These are phyloP conservation scores for Crotalus tigris DNA, from an alignment of 2,113 vertebrate species.

Conservation along the genomic window DNA sequence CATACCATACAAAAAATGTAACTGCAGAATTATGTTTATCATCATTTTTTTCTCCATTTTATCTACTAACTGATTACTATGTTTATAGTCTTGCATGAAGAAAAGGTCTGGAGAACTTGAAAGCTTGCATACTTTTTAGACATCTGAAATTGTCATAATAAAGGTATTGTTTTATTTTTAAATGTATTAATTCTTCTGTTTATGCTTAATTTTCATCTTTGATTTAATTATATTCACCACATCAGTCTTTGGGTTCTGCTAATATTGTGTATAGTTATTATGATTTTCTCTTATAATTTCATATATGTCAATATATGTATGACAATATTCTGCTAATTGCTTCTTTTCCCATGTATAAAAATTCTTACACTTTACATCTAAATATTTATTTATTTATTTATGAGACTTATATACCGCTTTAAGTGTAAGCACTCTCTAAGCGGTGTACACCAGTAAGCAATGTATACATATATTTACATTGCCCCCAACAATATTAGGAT, in stretches of 20 bases:
- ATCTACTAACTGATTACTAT: background rate
- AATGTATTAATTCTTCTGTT: background rate
- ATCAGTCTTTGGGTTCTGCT: background rate
- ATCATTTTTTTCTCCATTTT: background rate
- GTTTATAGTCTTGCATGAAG: background rate
- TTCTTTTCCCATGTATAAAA: background rate
- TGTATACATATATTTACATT: no score
- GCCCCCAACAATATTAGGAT: background rate
- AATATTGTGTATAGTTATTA: background rate
- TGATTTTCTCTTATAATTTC: background rate
- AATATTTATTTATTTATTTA: background rate
- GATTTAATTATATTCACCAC: background rate
- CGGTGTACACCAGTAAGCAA: no score
- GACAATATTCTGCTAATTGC: background rate
- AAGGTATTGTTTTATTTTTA: background rate
- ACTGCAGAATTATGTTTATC: background rate
- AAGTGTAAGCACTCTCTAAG: no score
- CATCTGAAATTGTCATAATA: background rate
- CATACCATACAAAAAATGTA: background rate
- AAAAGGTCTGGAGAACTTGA: background rate
- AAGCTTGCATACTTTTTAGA: background rate
- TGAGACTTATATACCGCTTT: no score
- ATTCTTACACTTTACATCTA: background rate
- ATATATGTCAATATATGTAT: no score
- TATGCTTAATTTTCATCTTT: background rate